A percentile compares a stretch with the other conserved stretches of the same genome.
phyloP scores from a whole-genome alignment of 1,140 invertebrate genomes.

The Nephila pilipes region DNA sequence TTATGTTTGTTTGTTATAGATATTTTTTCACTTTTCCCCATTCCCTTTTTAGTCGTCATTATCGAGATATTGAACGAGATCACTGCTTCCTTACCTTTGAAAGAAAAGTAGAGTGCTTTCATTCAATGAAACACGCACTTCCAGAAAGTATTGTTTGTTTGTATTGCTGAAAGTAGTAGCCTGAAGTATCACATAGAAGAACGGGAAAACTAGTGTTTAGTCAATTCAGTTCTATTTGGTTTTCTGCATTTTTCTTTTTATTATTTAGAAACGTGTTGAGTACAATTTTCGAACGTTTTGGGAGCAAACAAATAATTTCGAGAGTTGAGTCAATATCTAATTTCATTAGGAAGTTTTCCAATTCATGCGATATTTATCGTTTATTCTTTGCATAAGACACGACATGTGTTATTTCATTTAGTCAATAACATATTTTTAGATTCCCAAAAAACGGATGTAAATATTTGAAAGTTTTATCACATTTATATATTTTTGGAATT shows the following conservation, averaged over 20 bases:
- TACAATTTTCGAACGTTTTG: background rate
- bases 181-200: background rate
- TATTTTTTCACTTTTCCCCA: background rate
- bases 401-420: too few relatives aligned
- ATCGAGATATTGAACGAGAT: slow-evolving; percentile 31
- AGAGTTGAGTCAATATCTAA: background rate
- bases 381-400: too few relatives aligned
- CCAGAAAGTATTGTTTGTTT: background rate
- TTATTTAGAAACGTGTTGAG: background rate
- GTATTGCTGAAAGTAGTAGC: background rate
- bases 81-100: background rate
- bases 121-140: background rate
- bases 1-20: slow-evolving; percentile 7
- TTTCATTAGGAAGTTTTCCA: background rate
- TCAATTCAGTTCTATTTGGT: background rate
- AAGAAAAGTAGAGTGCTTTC: background rate
- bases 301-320: background rate
- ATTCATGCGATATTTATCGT: background rate
- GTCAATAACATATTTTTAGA: too few relatives aligned
- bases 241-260: background rate
- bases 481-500: too few relatives aligned
- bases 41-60: background rate
- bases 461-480: too few relatives aligned
- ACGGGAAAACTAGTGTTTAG: background rate
- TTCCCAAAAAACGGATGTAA: too few relatives aligned